Percentiles rank a stretch among this genome's conserved stretches.
phyloP scores from a whole-genome alignment of 2,797 vertebrate species.

The Malacoctenus gilli region DNA sequence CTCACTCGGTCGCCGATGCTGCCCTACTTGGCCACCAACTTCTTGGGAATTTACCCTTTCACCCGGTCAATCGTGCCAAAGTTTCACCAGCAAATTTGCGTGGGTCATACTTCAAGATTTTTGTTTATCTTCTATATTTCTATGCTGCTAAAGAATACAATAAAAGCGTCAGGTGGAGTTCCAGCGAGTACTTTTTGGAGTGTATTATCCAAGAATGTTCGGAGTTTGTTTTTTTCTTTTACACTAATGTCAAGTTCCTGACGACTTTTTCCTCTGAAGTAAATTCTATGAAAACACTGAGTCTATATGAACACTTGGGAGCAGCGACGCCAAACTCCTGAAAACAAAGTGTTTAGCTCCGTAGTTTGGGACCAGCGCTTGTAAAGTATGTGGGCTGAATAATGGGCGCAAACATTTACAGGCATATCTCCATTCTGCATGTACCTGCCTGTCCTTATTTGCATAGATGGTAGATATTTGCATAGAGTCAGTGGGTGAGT shows the following conservation, averaged over 20 bases:
- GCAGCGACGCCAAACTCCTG: conserved; percentile 31
- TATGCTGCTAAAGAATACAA: neutral
- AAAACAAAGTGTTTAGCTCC: conserved; percentile 51
- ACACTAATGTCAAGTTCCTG: too few relatives aligned
- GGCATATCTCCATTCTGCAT: conserved; percentile 35
- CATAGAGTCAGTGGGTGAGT: conserved; percentile 55
- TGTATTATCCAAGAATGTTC: too few relatives aligned
- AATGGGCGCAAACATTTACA: conserved; percentile 63
- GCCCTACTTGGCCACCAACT: conserved; percentile 21
- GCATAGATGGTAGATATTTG: conserved; percentile 63
- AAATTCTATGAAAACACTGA: conserved; percentile 5
- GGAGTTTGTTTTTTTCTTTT: too few relatives aligned
- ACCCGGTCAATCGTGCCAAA: conserved; percentile 2
- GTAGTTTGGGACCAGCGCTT: conserved; percentile 20
- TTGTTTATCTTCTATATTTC: neutral
- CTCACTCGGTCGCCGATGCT: conserved; percentile 21
- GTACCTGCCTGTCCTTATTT: conserved; percentile 60
- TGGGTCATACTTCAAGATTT: conserved; percentile 10
- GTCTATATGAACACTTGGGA: conserved; percentile 16
- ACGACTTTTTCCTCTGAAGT: too few relatives aligned
- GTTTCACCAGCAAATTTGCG: conserved; percentile 16
- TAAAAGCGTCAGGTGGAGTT: too few relatives aligned
- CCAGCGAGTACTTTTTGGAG: neutral
- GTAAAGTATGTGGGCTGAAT: conserved; percentile 47
- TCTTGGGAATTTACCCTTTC: conserved; percentile 25